These are phyloP conservation scores for Trissoscelio sp. DNA, from an alignment of 2,888 invertebrate genomes.

Conservation along the genomic window DNA sequence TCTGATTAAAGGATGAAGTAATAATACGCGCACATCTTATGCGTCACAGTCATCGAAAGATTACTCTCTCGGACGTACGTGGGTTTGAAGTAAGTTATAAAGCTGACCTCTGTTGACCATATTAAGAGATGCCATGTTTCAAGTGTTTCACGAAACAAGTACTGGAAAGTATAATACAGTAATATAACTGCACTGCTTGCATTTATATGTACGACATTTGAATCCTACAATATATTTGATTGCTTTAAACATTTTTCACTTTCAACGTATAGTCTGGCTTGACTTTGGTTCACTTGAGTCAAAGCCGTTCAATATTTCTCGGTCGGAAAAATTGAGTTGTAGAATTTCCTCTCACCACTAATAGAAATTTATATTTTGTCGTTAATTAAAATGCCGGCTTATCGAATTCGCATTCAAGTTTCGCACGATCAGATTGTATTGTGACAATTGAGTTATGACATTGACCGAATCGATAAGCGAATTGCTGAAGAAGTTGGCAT, in stretches of 20 bases:
- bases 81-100: slow-evolving; percentile 75
- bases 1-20: slow-evolving; percentile 56
- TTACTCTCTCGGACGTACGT: slow-evolving; percentile 70
- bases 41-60: slow-evolving; percentile 60
- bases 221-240: slow-evolving; percentile 40
- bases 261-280: not conserved
- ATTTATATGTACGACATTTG: slow-evolving; percentile 39
- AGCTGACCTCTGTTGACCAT: slow-evolving; percentile 75
- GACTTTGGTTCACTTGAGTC: not conserved
- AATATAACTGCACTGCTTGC: slow-evolving; percentile 45
- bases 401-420: not conserved
- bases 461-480: slow-evolving; percentile 26
- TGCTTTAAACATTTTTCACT: slow-evolving; percentile 37
- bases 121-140: slow-evolving; percentile 75
- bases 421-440: slow-evolving; percentile 9
- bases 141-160: slow-evolving; percentile 62
- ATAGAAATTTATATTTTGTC: slow-evolving; percentile 9
- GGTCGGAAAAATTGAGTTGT: slow-evolving; percentile 12
- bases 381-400: not conserved
- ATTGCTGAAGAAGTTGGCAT: slow-evolving; percentile 30
- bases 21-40: slow-evolving; percentile 53
- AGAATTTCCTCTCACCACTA: slow-evolving; percentile 7
- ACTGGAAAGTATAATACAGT: slow-evolving; percentile 57
- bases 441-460: slow-evolving; percentile 30
- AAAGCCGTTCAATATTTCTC: not conserved